Conservation (phyloP, 2,888 invertebrate species). For the Ganaspis brasiliensis region DNA sequence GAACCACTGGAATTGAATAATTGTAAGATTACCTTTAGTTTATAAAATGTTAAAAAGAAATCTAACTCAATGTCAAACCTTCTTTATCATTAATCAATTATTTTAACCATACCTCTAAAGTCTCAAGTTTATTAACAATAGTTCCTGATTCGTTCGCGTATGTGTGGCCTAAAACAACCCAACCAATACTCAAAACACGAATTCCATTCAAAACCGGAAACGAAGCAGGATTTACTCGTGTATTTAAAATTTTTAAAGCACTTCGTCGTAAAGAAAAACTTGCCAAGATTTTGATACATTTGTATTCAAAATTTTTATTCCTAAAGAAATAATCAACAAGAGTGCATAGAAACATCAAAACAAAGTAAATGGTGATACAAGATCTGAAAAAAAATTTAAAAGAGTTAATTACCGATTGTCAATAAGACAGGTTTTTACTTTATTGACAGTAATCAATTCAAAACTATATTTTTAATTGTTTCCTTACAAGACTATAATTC, state of each 20-base stretch:
- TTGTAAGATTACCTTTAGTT: too few species aligned
- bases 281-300: neutral
- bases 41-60: too few species aligned
- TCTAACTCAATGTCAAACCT: too few species aligned
- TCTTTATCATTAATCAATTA: neutral
- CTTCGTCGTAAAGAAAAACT: conserved; percentile 76
- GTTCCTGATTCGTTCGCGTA: neutral
- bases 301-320: neutral
- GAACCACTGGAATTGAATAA: conserved; percentile 77
- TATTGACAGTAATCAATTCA: too few species aligned
- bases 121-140: neutral
- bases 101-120: neutral
- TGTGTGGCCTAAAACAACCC: conserved; percentile 81
- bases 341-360: neutral
- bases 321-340: neutral
- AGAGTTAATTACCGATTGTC: too few species aligned
- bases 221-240: conserved; percentile 66
- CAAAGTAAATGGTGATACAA: neutral
- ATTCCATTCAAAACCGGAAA: conserved; percentile 81
- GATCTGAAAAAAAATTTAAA: too few species aligned
- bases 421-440: too few species aligned
- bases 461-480: neutral
- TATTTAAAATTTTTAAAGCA: conserved; percentile 74
- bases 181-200: conserved; percentile 81
- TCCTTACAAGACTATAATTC: conserved; percentile 59